Percentiles rank a stretch among this genome's conserved stretches.
Evolutionary conservation across 2,888 invertebrate genomes (phyloP).

Genomic region (Patella caerulea): DNA sequence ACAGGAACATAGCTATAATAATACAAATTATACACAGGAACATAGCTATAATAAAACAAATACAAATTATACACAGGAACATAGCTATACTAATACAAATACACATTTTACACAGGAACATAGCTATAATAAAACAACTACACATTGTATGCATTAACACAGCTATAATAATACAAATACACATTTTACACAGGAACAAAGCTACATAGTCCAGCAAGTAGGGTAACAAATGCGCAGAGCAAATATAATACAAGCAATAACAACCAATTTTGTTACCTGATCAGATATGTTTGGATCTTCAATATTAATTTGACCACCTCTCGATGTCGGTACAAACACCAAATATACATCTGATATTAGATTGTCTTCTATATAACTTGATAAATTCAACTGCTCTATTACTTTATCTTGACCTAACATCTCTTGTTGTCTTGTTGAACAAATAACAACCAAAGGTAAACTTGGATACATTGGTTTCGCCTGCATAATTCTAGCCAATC

Average conservation of each 20-base stretch:
- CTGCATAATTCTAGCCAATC: constrained; percentile 49
- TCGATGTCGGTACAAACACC: constrained; percentile 25
- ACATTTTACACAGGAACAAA: constrained; percentile 50
- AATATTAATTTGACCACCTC: constrained; percentile 27
- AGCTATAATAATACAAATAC: background rate
- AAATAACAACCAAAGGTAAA: constrained; percentile 57
- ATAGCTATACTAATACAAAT: constrained; percentile 40
- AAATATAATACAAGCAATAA: background rate
- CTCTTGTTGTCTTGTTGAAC: constrained; percentile 41
- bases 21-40: background rate
- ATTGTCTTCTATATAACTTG: constrained; percentile 38
- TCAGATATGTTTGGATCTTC: constrained; percentile 37
- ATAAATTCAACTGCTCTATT: constrained; percentile 35
- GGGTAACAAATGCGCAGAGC: background rate
- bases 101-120: constrained; percentile 50
- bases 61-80: constrained; percentile 45
- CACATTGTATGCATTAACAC: background rate
- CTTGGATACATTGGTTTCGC: constrained; percentile 49
- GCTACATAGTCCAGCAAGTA: constrained; percentile 31
- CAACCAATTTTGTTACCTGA: constrained; percentile 30
- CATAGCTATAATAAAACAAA: background rate
- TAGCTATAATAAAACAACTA: constrained; percentile 41
- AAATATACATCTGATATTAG: constrained; percentile 46
- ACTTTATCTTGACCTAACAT: constrained; percentile 27
- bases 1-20: constrained; percentile 48